Base-by-base conservation (phyloP, 2,888 invertebrate species). In the Ashinkailepas kermadecensis region DNA sequence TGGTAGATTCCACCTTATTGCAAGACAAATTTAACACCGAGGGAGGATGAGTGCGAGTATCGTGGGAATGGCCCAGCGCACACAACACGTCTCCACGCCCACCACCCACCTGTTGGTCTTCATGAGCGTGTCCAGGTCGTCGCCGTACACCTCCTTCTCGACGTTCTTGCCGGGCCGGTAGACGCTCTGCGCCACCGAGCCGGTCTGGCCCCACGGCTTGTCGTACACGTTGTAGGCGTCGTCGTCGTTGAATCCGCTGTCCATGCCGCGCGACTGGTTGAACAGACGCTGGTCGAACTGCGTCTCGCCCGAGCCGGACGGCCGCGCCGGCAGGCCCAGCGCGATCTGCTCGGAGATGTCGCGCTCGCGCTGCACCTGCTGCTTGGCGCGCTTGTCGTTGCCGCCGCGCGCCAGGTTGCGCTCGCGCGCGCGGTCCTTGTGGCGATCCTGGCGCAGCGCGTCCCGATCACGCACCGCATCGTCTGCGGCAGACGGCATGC, bases 281-380 rank as follows among this genome's bases (percentile, higher is more conserved):
- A 99, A 99, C 21, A 99, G 89, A 62, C 99, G 89, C 87, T 97
- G 96, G 89, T 99, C 99, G 87, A 97, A 99, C 87, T 95, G 92
- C 0, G 92, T 91, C 86, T 97, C 97, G 0, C 92, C 93, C 0
- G 86, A 86, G 11, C 89, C 88, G 15, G 90, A 88, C 9, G 91
- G 91, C 86, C 94, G 93, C 0, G 96, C 93, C 0, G 99, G 99
- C 89, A 99, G 89, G 0, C 99, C 99, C 21, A 99, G 90, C 0
- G 99, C 99, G 85, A 99, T 99, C 89, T 99, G 97, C 87, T 99
- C 99, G 13, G 97, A 97, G 82, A 99, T 97, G 86, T 99, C 99
- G 8, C 99, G 91, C 85, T 99, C 99, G 6, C 97, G 90, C 86
- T 96, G 95, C 74, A 94, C 91, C 86, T 95, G 95, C 82, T 98